Conservation (phyloP, 2,888 invertebrate species). For the Athalia rosae region DNA sequence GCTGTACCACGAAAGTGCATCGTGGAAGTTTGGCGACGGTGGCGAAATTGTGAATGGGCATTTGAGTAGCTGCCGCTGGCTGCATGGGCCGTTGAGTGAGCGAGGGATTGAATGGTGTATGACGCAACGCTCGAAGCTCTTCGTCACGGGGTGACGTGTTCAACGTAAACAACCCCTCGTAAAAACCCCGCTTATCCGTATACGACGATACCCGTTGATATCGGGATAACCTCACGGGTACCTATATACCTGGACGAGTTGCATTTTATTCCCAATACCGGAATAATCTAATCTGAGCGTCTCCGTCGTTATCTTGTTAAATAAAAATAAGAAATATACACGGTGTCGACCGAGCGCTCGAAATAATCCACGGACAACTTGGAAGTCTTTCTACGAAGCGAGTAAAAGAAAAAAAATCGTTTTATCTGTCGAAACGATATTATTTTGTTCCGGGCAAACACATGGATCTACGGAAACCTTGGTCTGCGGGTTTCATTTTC, state of each 20-base stretch:
- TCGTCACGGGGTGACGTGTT: constrained; percentile 42
- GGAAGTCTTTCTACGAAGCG: too few species aligned
- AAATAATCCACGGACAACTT: too few species aligned
- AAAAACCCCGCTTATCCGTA: constrained; percentile 20
- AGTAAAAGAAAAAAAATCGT: too few species aligned
- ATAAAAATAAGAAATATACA: too few species aligned
- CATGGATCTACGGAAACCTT: too few species aligned
- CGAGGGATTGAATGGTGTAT: constrained; percentile 41
- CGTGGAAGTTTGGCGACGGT: constrained; percentile 5
- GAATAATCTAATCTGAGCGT: too few species aligned
- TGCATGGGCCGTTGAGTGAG: constrained; percentile 21
- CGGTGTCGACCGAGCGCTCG: neutral
- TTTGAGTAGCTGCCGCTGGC: constrained; percentile 4
- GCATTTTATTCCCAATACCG: too few species aligned
- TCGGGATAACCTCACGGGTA: neutral
- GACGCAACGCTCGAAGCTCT: constrained; percentile 25
- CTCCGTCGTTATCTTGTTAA: too few species aligned
- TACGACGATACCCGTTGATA: neutral
- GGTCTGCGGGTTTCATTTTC: neutral
- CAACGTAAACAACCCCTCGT: constrained; percentile 27
- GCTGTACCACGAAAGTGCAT: neutral
- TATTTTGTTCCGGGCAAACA: too few species aligned
- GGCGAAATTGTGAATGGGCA: constrained; percentile 36
- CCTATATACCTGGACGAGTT: neutral
- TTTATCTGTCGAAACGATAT: too few species aligned